phyloP scores from a whole-genome alignment of 2,888 invertebrate genomes.

The Leucoma salicis region DNA sequence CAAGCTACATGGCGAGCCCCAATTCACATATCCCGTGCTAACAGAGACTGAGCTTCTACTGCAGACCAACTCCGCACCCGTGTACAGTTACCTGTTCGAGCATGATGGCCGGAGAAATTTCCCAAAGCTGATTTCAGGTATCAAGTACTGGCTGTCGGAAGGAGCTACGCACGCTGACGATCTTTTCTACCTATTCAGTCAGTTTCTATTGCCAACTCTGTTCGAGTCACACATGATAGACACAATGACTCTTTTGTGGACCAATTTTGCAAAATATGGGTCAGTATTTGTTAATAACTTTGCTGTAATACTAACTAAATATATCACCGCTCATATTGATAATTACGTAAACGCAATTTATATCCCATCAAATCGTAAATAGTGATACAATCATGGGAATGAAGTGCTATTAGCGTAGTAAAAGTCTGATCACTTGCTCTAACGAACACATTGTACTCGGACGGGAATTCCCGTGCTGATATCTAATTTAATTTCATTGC shows the following conservation, averaged over 20 bases:
- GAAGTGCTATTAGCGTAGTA: no score
- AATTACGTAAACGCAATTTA: background rate
- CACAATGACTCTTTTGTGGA: conserved; percentile 30
- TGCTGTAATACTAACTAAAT: background rate
- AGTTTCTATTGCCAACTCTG: conserved; percentile 12
- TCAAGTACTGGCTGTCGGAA: conserved; percentile 7
- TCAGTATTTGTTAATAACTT: conserved; percentile 9
- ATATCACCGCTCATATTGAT: background rate
- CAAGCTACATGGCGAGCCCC: conserved; percentile 24
- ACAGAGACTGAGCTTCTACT: conserved; percentile 29
- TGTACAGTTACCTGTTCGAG: conserved; percentile 33
- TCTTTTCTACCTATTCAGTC: conserved; percentile 30
- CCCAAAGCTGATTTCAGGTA: conserved; percentile 12
- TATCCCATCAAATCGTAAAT: background rate
- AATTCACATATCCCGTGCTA: conserved; percentile 26
- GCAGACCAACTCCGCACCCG: conserved; percentile 16
- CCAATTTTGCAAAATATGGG: conserved; percentile 33
- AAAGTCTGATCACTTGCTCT: no score
- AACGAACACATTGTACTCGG: no score
- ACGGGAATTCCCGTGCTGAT: no score
- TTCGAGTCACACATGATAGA: conserved; percentile 25
- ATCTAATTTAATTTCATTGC: no score
- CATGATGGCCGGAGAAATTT: conserved; percentile 37
- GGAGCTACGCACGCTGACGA: conserved; percentile 42
- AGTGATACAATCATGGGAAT: no score